Percentiles rank a stretch among this genome's conserved stretches.
phyloP scores from a whole-genome alignment of 2,797 vertebrate genomes.

The Mergus octosetaceus region DNA sequence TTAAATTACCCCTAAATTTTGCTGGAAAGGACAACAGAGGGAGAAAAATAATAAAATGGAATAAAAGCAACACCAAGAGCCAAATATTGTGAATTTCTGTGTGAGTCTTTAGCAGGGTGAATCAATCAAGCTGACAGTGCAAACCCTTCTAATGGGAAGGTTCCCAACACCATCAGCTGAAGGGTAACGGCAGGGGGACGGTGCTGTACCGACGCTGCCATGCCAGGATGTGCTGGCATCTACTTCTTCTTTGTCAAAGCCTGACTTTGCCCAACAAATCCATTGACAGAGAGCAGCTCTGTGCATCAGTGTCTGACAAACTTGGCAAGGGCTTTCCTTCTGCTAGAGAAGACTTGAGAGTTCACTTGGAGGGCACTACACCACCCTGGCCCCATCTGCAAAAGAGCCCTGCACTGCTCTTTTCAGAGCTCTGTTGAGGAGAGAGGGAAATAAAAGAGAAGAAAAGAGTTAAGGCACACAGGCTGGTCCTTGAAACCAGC shows the following conservation, averaged over 20 bases:
- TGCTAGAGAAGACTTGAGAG: slow-evolving; percentile 2
- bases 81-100: neutral
- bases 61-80: neutral
- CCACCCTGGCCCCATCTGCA: neutral
- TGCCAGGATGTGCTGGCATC: slow-evolving; percentile 8
- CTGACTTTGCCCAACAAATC: slow-evolving; percentile 26
- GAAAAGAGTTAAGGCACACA: neutral
- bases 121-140: slow-evolving; percentile 29
- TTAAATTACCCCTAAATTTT: slow-evolving; percentile 7
- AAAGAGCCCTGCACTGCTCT: neutral
- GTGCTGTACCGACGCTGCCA: neutral
- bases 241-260: slow-evolving; percentile 29
- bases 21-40: neutral
- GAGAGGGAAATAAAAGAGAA: slow-evolving; percentile 5
- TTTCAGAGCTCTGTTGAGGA: neutral
- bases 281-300: neutral
- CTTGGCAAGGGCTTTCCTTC: slow-evolving; percentile 37
- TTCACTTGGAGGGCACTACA: slow-evolving; percentile 55
- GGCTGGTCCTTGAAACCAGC: slow-evolving; percentile 51
- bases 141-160: neutral
- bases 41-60: slow-evolving; percentile 13
- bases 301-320: neutral
- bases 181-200: neutral
- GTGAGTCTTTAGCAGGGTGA: neutral
- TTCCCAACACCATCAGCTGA: neutral